These are phyloP conservation scores for Lophius americanus DNA, from an alignment of 2,797 vertebrate species.

Conservation along the genomic window DNA sequence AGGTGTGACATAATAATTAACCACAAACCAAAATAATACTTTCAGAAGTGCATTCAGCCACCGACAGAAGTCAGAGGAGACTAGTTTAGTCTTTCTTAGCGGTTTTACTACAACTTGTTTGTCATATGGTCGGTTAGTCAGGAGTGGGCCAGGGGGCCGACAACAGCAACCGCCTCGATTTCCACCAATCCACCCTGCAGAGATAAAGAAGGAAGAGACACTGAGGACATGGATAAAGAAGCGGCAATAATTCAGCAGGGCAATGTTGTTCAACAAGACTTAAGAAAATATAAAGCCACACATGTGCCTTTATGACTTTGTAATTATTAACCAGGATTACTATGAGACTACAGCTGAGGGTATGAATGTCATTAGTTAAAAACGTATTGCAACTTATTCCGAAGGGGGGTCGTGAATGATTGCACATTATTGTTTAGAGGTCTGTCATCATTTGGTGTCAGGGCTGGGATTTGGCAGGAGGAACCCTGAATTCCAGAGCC, in stretches of 20 bases:
- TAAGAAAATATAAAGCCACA: neutral
- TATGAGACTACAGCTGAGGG: neutral
- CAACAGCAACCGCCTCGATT: slow-evolving; percentile 90
- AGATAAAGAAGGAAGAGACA: slow-evolving; percentile 4
- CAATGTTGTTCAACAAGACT: neutral
- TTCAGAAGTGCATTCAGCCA: neutral
- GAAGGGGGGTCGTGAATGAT: neutral
- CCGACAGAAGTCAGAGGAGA: too few species aligned
- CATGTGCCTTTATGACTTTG: neutral
- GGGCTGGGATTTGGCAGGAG: too few species aligned
- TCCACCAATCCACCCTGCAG: slow-evolving; percentile 89
- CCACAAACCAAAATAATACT: neutral
- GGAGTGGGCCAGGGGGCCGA: slow-evolving; percentile 85
- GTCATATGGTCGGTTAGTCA: slow-evolving; percentile 62
- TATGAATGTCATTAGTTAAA: neutral
- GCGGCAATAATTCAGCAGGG: neutral
- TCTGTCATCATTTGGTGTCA: neutral
- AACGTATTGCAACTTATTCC: fast-evolving
- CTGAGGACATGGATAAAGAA: neutral
- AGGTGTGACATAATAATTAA: neutral
- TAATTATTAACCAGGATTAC: neutral
- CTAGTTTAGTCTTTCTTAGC: slow-evolving; percentile 4
- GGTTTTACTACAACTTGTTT: slow-evolving; percentile 71
- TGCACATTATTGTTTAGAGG: neutral
- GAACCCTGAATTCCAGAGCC: too few species aligned